Conservation (phyloP, 2,888 invertebrate genomes). For the Xanthostigma xanthostigma region DNA sequence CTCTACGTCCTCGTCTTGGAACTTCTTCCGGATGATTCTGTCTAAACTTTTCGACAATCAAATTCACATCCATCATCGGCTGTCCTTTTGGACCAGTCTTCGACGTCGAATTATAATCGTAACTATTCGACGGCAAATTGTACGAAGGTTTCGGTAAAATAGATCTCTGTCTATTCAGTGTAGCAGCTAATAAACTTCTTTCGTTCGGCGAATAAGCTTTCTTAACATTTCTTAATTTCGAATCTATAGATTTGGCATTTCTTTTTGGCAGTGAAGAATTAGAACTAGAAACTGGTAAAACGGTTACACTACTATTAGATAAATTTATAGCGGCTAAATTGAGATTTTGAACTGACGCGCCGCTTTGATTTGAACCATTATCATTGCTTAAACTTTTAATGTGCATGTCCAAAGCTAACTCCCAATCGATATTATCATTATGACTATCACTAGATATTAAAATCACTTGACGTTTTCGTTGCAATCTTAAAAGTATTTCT, state of each 20-base stretch:
- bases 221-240: too few relatives aligned
- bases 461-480: conserved; percentile 51
- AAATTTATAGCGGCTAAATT: neutral
- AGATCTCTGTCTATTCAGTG: conserved; percentile 15
- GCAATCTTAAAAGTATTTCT: conserved; percentile 56
- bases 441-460: conserved; percentile 13
- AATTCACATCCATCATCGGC: conserved; percentile 69
- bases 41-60: conserved; percentile 47
- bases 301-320: conserved; percentile 3
- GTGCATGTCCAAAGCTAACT: conserved; percentile 6
- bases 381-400: conserved; percentile 21
- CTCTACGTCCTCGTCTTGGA: conserved; percentile 48
- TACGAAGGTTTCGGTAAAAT: conserved; percentile 28
- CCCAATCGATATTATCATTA: conserved; percentile 6
- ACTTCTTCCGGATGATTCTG: conserved; percentile 60
- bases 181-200: neutral
- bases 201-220: neutral
- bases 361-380: conserved; percentile 14
- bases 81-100: conserved; percentile 7
- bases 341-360: neutral
- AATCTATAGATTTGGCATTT: neutral
- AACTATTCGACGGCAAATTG: neutral
- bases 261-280: neutral
- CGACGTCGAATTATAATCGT: neutral
- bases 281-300: conserved; percentile 1